A percentile compares a stretch with the other conserved stretches of the same genome.
Conservation (phyloP, 2,888 invertebrate genomes). For the Galerucella nymphaeae region DNA sequence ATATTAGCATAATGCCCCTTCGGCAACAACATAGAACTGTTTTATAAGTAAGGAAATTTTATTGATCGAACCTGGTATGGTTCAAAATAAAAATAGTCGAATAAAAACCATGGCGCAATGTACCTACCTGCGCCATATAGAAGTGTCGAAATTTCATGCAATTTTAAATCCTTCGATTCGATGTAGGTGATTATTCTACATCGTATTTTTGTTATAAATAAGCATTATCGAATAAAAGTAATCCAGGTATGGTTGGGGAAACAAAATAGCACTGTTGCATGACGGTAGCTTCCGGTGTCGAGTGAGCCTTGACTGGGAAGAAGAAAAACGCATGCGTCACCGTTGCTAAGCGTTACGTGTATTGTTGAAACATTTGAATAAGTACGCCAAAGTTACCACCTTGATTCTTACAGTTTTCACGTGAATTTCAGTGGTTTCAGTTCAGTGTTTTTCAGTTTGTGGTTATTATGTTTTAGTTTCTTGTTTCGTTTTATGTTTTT, state of each 20-base stretch:
- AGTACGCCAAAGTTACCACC: constrained; percentile 62
- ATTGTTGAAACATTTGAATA: constrained; percentile 64
- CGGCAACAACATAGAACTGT: too few relatives aligned
- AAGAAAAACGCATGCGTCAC: constrained; percentile 58
- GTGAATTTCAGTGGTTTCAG: constrained; percentile 64
- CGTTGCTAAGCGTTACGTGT: constrained; percentile 62
- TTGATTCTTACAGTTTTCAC: constrained; percentile 63
- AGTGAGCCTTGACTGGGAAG: constrained; percentile 60
- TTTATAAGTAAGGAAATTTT: not conserved
- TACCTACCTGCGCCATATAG: not conserved
- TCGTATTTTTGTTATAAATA: constrained; percentile 42
- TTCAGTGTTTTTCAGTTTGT: constrained; percentile 52
- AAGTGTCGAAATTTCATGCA: not conserved
- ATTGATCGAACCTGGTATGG: not conserved
- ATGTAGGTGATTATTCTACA: constrained; percentile 29
- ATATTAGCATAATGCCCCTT: too few relatives aligned
- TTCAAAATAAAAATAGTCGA: too few relatives aligned
- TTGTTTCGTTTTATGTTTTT: constrained; percentile 33
- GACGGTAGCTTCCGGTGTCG: constrained; percentile 63
- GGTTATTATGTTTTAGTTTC: constrained; percentile 38
- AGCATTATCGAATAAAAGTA: constrained; percentile 55
- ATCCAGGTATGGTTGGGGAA: constrained; percentile 60
- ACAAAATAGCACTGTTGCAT: constrained; percentile 63
- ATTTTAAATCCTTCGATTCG: constrained; percentile 22
- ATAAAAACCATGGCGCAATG: not conserved